These are phyloP conservation scores for Troglohyphantes excavatus DNA, from an alignment of 2,888 invertebrate genomes.

Conservation along the genomic window DNA sequence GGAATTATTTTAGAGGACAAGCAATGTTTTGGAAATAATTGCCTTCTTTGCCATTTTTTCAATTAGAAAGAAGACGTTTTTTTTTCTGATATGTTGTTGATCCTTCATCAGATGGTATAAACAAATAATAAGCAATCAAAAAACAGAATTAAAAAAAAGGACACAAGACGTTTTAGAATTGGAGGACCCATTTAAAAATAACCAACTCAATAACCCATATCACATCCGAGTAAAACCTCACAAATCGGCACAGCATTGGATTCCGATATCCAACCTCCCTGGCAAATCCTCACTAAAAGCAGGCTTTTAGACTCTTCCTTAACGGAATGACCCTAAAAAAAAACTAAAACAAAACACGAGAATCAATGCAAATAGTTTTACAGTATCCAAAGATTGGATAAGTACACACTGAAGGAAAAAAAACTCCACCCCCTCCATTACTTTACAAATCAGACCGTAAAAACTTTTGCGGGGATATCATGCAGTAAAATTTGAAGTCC, in stretches of 20 bases:
- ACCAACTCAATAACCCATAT: too few species aligned
- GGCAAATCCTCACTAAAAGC: constrained; percentile 56
- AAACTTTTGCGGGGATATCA: constrained; percentile 49
- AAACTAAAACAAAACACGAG: background rate
- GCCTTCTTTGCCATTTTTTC: too few species aligned
- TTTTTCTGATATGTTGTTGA: too few species aligned
- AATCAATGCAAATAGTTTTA: constrained; percentile 74
- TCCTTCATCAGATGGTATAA: too few species aligned
- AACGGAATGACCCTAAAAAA: background rate
- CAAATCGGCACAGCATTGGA: constrained; percentile 18
- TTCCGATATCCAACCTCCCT: constrained; percentile 30
- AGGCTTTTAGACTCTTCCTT: constrained; percentile 23
- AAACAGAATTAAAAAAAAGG: too few species aligned
- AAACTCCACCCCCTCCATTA: constrained; percentile 31
- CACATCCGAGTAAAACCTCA: constrained; percentile 5
- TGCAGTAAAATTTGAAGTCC: constrained; percentile 54
- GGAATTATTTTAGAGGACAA: too few species aligned
- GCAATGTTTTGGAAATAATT: too few species aligned
- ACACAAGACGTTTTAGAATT: too few species aligned
- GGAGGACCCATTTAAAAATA: too few species aligned
- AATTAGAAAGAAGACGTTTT: too few species aligned
- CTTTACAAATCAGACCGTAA: constrained; percentile 67
- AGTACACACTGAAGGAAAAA: constrained; percentile 20
- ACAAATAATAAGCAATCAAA: too few species aligned
- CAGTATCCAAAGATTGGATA: constrained; percentile 47